Base-by-base conservation (phyloP, 1,140 invertebrate species). In the Phocides pigmalion region DNA sequence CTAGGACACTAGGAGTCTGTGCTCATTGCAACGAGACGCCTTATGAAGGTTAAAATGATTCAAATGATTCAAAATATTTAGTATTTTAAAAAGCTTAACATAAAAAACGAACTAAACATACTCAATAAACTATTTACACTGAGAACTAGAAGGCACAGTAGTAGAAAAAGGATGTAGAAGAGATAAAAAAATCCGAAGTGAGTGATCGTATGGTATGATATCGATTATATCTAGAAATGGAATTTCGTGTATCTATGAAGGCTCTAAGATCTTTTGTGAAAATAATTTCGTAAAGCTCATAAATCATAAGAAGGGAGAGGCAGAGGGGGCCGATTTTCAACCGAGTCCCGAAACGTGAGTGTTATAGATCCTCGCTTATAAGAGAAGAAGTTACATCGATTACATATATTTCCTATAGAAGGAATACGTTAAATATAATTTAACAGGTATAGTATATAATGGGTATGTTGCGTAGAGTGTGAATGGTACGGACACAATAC, bases 121-220 rank as follows among this genome's bases (percentile, higher is more conserved):
- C 35, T 39, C 35, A 74, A 74, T 62, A 74, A 78, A 73, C 59
- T 86, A 87, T 81, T 75, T 87, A 82, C 66, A 79, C 70, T 77
- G 72, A 74, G 80, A 82, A 82, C 81, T 89, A 89, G 85, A 89
- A 89, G 87, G 87, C 85, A 89, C 87, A 87, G 82, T 88, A 84
- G 79, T 87, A 72, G 78, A 74, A 74, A 77, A 83, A 84, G 54
- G 66, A 80, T 73, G 62, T 68, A 67, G 54, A 80, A 78, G 59
- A 19, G 37, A 59, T 63, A 32, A 47, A 47, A 58, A 32, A 5
- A 58, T 15, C 22, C 3, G 14, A 28, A 56, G 35, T 20, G 50
- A 35, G 15, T 25, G 51, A 54, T 56, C 22, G 22, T 46, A 41
- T 32, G 14, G 4, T 20, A 54, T 54, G 37, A 54, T 12, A 61